Conservation (phyloP, 2,797 vertebrate genomes). For the Lepilemur ruficaudatus region DNA sequence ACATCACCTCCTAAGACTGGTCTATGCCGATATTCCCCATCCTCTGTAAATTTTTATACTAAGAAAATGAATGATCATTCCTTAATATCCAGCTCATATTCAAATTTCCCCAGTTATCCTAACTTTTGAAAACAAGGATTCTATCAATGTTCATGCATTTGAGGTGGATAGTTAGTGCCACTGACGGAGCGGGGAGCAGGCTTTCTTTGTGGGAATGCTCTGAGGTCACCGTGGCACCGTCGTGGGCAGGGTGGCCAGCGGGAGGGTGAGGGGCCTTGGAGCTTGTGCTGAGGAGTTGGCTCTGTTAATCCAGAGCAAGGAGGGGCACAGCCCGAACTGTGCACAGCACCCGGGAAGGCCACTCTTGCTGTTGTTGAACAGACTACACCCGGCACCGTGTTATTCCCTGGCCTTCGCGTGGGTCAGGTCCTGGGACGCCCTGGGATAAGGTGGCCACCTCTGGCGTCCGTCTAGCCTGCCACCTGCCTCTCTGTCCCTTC, state of each 20-base stretch:
- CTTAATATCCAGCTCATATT: background rate
- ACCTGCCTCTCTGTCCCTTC: background rate
- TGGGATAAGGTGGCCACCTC: background rate
- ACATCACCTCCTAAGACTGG: background rate
- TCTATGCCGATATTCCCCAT: background rate
- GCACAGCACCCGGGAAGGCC: background rate
- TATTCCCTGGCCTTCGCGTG: background rate
- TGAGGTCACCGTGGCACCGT: background rate
- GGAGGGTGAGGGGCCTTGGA: background rate
- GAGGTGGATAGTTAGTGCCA: background rate
- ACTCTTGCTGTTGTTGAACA: background rate
- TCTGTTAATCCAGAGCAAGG: background rate
- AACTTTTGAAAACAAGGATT: background rate
- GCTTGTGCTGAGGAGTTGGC: background rate
- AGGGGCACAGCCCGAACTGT: no score
- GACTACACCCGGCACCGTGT: background rate
- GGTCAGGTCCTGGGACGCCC: background rate
- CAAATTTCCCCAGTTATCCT: background rate
- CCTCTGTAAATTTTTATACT: background rate
- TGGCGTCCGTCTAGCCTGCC: background rate
- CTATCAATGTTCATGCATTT: no score
- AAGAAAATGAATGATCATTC: background rate
- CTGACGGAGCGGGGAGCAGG: background rate
- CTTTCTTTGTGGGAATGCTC: background rate
- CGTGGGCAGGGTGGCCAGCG: accelerated